Evolutionary conservation across 2,113 vertebrate species (phyloP).

Genomic region (Helogale parvula): DNA sequence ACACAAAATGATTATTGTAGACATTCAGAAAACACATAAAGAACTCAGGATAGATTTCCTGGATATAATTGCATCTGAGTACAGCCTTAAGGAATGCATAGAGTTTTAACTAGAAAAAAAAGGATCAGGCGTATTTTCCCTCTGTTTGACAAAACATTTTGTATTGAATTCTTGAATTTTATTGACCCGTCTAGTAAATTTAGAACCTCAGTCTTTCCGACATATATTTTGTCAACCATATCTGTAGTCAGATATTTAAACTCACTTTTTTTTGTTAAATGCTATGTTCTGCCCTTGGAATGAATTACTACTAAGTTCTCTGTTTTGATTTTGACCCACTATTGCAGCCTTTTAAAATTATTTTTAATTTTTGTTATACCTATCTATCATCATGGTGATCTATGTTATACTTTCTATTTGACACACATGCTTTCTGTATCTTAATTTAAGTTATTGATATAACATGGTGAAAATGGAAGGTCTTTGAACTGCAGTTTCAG

Average conservation of each 20-base stretch:
- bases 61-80: neutral
- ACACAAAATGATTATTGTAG: neutral
- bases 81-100: neutral
- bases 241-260: neutral
- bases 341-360: neutral
- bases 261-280: neutral
- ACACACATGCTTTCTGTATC: neutral
- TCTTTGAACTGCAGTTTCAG: neutral
- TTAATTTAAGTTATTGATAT: neutral
- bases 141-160: neutral
- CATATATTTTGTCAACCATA: neutral
- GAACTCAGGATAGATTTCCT: neutral
- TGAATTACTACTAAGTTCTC: neutral
- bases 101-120: slow-evolving; percentile 9
- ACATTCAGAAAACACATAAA: neutral
- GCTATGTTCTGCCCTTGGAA: neutral
- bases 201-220: neutral
- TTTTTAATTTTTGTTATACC: neutral
- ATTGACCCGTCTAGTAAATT: neutral
- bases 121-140: neutral
- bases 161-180: neutral
- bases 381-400: neutral
- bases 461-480: neutral
- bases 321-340: neutral
- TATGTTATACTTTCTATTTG: neutral